A percentile compares a stretch with the other conserved stretches of the same genome.
phyloP scores from a whole-genome alignment of 1,140 invertebrate species.

The Anoplolepis gracilipes region DNA sequence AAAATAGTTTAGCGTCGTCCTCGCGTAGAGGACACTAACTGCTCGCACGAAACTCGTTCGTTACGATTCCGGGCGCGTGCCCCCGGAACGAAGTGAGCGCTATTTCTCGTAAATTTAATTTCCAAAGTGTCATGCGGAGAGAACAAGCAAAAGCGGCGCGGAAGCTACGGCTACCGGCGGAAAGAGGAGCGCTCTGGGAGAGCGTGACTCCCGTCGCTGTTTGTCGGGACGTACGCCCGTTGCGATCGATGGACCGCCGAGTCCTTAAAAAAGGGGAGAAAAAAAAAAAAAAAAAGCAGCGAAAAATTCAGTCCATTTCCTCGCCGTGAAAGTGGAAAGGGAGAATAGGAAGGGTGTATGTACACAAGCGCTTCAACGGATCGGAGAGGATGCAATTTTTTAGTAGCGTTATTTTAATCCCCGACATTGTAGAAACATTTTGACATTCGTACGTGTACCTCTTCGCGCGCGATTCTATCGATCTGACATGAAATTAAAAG shows the following conservation, averaged over 20 bases:
- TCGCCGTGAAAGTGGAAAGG: not conserved
- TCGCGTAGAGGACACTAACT: constrained; percentile 3
- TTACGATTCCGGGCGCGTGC: constrained; percentile 72
- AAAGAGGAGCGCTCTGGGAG: constrained; percentile 9
- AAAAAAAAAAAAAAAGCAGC: not conserved
- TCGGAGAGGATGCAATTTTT: not conserved
- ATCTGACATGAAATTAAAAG: not conserved
- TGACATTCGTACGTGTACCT: not conserved
- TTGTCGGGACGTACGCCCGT: constrained; percentile 54
- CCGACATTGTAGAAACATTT: not conserved
- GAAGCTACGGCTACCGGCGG: constrained; percentile 9
- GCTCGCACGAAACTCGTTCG: constrained; percentile 50
- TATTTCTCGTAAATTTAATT: constrained; percentile 74
- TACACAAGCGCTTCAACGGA: not conserved
- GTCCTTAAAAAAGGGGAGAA: no score
- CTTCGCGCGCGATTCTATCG: not conserved
- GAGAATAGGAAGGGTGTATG: not conserved
- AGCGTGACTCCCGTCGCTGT: constrained; percentile 35
- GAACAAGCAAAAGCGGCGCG: constrained; percentile 58
- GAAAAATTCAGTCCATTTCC: constrained; percentile 22
- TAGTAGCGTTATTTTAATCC: constrained; percentile 12
- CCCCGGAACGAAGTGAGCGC: constrained; percentile 75
- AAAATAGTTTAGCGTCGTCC: constrained; percentile 32
- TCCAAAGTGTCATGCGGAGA: constrained; percentile 50
- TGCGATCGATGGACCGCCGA: constrained; percentile 63